These are phyloP conservation scores for Pomatostomus ruficeps DNA, from an alignment of 2,113 vertebrate genomes.

Conservation along the genomic window DNA sequence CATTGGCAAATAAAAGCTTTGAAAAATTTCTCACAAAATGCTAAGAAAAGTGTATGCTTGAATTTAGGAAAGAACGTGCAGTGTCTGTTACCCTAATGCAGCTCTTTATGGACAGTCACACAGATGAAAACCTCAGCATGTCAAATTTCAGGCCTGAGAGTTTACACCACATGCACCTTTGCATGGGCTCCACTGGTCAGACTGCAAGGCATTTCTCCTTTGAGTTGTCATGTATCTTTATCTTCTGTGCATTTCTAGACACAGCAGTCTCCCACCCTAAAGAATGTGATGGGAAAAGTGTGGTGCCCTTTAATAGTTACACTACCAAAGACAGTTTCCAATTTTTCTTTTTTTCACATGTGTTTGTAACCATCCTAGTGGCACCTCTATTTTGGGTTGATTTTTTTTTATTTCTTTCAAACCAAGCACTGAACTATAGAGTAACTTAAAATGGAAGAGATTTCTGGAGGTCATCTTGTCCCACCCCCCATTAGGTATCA, in stretches of 20 bases:
- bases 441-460: background rate
- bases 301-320: background rate
- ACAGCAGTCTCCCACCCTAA: background rate
- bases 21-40: background rate
- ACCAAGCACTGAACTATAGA: background rate
- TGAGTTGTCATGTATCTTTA: background rate
- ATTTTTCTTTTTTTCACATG: background rate
- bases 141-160: background rate
- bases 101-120: background rate
- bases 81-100: background rate
- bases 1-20: conserved; percentile 1
- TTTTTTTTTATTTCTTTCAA: background rate
- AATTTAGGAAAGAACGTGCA: background rate
- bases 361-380: background rate
- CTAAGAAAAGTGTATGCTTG: background rate
- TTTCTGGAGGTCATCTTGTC: background rate
- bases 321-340: background rate
- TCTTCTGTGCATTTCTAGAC: background rate
- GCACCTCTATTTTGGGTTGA: background rate
- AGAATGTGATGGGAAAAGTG: background rate
- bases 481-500: background rate
- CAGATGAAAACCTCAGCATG: background rate
- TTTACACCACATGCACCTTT: background rate
- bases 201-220: background rate
- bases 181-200: accelerated